Conservation (phyloP, 2,797 vertebrate genomes). For the Naso thynnoides region DNA sequence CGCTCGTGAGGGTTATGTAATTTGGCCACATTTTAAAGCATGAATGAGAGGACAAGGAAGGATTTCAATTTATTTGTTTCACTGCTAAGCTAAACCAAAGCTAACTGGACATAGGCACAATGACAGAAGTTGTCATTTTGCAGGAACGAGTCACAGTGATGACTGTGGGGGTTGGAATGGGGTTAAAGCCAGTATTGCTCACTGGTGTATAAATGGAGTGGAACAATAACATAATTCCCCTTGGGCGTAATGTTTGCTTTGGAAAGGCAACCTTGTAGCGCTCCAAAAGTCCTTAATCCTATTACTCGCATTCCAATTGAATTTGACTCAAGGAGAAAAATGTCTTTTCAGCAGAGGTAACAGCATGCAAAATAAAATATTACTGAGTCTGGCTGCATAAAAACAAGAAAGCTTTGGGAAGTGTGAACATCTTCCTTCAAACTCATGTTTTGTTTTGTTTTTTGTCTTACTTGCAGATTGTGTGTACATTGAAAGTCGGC, state of each 20-base stretch:
- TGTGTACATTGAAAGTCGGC: conserved; percentile 98
- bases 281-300: conserved; percentile 87
- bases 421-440: conserved; percentile 66
- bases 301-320: conserved; percentile 87
- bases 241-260: conserved; percentile 85
- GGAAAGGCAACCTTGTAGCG: conserved; percentile 82
- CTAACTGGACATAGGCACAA: conserved; percentile 21
- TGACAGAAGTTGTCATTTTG: conserved; percentile 50
- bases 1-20: conserved; percentile 57
- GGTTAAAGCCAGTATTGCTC: conserved; percentile 74
- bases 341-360: conserved; percentile 79
- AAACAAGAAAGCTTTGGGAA: conserved; percentile 62
- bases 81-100: conserved; percentile 17
- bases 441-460: conserved; percentile 11
- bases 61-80: conserved; percentile 10
- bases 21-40: conserved; percentile 56
- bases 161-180: conserved; percentile 38
- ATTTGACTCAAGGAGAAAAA: conserved; percentile 82
- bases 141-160: conserved; percentile 30
- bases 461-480: conserved; percentile 90
- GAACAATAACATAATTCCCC: conserved; percentile 85
- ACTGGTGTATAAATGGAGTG: conserved; percentile 81
- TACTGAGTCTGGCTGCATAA: conserved; percentile 62
- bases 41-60: conserved; percentile 10
- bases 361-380: conserved; percentile 70